Evolutionary conservation across 2,797 vertebrate genomes (phyloP), one percentile per base, ranked within the genome.

Genomic region (Chelidonichthys spinosus): DNA sequence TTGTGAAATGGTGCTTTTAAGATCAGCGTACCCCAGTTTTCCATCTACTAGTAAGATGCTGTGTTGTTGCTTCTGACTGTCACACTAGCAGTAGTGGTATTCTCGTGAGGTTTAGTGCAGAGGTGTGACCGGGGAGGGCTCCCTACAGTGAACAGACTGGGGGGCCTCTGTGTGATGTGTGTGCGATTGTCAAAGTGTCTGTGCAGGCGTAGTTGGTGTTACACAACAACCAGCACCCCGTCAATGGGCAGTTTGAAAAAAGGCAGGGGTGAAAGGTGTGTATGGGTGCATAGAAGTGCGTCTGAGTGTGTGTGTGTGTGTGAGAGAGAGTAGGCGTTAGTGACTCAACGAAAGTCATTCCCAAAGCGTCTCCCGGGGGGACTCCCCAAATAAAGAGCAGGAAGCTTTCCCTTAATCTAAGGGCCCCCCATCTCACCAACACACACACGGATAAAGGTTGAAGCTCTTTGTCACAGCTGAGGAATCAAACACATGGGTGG

Each of bases 351-450:
- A 90, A 90, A 93, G 89, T 92, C 82, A 83, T 92, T 91, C 90
- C 88, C 87, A 89, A 85, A 90, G 91, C 85, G 46, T 89, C 91
- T 93, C 91, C 90, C 83, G 47, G 74, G 87, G 91, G 92, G 89
- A 87, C 85, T 86, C 80, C 84, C 86, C 87, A 89, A 90, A 95
- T 94, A 95, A 95, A 94, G 93, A 93, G 90, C 92, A 95, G 94
- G 94, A 95, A 94, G 92, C 94, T 91, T 94, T 93, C 92, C 92
- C 93, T 94, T 95, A 95, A 95, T 94, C 94, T 94, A 91, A 92
- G 90, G 90, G 87, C 85, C 92, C 91, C 92, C 90, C 88, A 87
- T 92, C 87, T 85, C 79, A 81, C 88, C 79, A 73, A 87, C 90
- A 88, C 89, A 92, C 86, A 93, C 86, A 90, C 71, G 80, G 89